Base-by-base conservation (phyloP, 2,113 vertebrate genomes). In the Lophotis ruficrista region DNA sequence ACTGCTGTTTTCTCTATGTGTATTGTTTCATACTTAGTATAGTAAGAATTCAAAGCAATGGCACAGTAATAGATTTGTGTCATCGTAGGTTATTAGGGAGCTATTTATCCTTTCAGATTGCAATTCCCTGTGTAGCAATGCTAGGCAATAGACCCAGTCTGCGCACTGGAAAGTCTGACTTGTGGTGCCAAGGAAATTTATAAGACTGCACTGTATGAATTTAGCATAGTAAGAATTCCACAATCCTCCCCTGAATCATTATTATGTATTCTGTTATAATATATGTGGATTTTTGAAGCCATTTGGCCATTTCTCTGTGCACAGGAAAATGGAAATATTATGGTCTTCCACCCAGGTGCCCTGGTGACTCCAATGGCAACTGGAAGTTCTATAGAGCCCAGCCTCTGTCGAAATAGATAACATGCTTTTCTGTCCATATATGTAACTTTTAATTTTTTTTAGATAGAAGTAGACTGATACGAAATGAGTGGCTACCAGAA, bases 141-240 rank as follows among this genome's bases (percentile, higher is more conserved):
- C 53, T 61, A 48, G 41, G 68, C 65, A 93, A 60, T 51, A 71
- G 54, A 47, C 43, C 15, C 68, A 51, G 51, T 60, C n/a, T 66
- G 62, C 72, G 13, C 8, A 6, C 19, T 91, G 95, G 65, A 93
- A 97, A 95, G 87, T 70, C 53, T 61, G 76, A 89, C 47, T 56
- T 48, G 27, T 66, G 8, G 31, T 79, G 77, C 57, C 84, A 95
- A 83, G 47, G 72, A 57, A 54, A 43, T 82, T 72, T 75, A 20
- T 94, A 38, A 50, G 86, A 83, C 38, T 68, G 56, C 53, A 47
- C 13, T 16, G 10, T 65, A 79, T 82, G 66, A 83, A 94, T 90
- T 96, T 84, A 95, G 41, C 35, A 53, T n/a, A 78, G 37, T 70
- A 83, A 56, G 72, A 72, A 87, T 96, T 89, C 90, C 76, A 88